A percentile compares a stretch with the other conserved stretches of the same genome.
Conservation (phyloP, 2,888 invertebrate species). For the Drosophila ustulata region DNA sequence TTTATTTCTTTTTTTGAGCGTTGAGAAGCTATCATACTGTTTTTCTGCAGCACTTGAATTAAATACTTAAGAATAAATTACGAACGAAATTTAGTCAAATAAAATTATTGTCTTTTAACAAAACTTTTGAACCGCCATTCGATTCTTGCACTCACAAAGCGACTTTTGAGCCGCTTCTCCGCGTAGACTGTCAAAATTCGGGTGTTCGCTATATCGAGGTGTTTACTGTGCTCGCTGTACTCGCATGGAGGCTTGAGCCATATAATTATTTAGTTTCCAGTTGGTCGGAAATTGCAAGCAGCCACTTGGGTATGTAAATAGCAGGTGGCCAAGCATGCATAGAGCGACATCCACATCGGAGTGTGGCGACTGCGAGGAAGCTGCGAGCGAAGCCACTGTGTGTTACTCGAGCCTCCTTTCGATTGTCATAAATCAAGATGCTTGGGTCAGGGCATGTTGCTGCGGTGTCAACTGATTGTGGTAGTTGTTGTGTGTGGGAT, state of each 20-base stretch:
- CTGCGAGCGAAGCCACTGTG: neutral
- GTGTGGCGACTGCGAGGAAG: neutral
- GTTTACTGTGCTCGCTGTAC: too few relatives aligned
- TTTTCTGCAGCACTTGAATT: too few relatives aligned
- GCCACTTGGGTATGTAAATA: slow-evolving; percentile 54
- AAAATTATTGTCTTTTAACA: too few relatives aligned
- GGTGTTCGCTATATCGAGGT: too few relatives aligned
- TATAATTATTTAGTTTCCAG: slow-evolving; percentile 79
- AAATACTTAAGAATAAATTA: too few relatives aligned
- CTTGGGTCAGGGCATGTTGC: slow-evolving; percentile 30
- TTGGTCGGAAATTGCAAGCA: slow-evolving; percentile 67
- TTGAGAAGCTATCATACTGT: too few relatives aligned
- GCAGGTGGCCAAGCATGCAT: slow-evolving; percentile 43
- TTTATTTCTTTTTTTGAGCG: too few relatives aligned
- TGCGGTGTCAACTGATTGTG: slow-evolving; percentile 53
- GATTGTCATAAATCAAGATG: slow-evolving; percentile 80
- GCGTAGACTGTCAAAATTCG: too few relatives aligned
- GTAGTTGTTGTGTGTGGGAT: slow-evolving; percentile 31
- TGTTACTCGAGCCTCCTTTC: slow-evolving; percentile 48
- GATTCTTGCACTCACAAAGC: too few relatives aligned
- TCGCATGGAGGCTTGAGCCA: slow-evolving; percentile 31
- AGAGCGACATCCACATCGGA: neutral
- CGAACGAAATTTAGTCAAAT: too few relatives aligned
- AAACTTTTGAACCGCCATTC: too few relatives aligned
- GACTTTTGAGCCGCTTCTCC: too few relatives aligned